Percentiles rank a stretch among this genome's conserved stretches.
phyloP scores from a whole-genome alignment of 2,797 vertebrate genomes.

The Rhyacichthys aspro region DNA sequence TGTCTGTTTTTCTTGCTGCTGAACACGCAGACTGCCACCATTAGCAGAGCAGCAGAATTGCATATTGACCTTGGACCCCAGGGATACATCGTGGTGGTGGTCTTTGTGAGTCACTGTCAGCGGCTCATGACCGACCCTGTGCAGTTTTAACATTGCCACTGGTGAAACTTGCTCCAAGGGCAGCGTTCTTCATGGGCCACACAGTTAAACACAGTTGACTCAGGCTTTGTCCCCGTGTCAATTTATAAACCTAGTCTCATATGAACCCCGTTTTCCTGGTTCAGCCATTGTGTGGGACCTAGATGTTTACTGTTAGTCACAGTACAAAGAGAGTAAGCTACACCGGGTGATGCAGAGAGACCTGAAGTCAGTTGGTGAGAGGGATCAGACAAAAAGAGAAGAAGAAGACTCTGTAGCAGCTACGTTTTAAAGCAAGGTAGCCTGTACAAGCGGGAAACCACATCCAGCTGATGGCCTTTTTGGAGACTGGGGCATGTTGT shows the following conservation, averaged over 20 bases:
- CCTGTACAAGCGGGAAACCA: not conserved
- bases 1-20: not conserved
- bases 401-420: not conserved
- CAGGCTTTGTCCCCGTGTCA: constrained; percentile 36
- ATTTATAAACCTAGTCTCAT: constrained; percentile 7
- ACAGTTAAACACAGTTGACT: constrained; percentile 33
- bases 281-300: not conserved
- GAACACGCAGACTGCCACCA: not conserved
- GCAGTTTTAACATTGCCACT: constrained; percentile 40
- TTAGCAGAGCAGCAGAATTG: constrained; percentile 4
- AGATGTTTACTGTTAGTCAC: not conserved
- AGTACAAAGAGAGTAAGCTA: not conserved
- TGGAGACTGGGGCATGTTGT: not conserved
- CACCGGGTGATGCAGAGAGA: not conserved
- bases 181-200: constrained; percentile 21
- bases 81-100: constrained; percentile 7
- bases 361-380: too few species aligned
- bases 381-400: too few species aligned
- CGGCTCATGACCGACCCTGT: constrained; percentile 20
- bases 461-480: too few species aligned
- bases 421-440: not conserved
- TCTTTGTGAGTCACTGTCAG: constrained; percentile 43
- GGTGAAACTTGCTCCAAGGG: constrained; percentile 40
- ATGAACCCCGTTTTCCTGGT: constrained; percentile 8
- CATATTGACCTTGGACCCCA: constrained; percentile 41